Evolutionary conservation across 2,797 vertebrate genomes (phyloP).

Genomic region (Malurus leucopterus): DNA sequence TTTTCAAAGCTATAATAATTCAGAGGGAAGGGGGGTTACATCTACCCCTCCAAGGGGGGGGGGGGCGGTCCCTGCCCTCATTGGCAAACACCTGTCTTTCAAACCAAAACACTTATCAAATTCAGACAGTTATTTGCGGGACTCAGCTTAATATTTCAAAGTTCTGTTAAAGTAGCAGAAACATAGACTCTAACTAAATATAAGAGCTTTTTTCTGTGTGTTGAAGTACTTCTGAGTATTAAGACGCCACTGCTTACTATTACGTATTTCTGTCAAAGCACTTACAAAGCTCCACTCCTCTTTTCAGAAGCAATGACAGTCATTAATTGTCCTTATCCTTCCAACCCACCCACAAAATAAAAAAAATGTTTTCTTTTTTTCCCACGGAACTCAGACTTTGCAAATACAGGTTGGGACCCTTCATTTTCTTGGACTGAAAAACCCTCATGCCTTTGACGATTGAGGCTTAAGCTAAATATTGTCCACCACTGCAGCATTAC

Average conservation of each 20-base stretch:
- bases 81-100: too few relatives aligned
- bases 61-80: too few relatives aligned
- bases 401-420: neutral
- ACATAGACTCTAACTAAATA: neutral
- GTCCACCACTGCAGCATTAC: neutral
- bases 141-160: neutral
- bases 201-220: neutral
- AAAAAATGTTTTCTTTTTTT: neutral
- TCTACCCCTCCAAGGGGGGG: too few relatives aligned
- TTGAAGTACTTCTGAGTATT: neutral
- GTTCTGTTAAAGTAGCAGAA: neutral
- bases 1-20: too few relatives aligned
- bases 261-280: neutral
- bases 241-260: neutral
- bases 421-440: neutral
- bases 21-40: too few relatives aligned
- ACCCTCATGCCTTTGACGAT: rapidly evolving
- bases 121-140: neutral
- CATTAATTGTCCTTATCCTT: neutral
- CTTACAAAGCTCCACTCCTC: neutral
- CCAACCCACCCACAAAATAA: neutral
- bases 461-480: neutral
- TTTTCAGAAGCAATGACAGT: neutral
- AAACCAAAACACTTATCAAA: neutral
- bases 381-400: neutral